phyloP scores from a whole-genome alignment of 1,140 invertebrate species.

The Cecropterus lyciades region DNA sequence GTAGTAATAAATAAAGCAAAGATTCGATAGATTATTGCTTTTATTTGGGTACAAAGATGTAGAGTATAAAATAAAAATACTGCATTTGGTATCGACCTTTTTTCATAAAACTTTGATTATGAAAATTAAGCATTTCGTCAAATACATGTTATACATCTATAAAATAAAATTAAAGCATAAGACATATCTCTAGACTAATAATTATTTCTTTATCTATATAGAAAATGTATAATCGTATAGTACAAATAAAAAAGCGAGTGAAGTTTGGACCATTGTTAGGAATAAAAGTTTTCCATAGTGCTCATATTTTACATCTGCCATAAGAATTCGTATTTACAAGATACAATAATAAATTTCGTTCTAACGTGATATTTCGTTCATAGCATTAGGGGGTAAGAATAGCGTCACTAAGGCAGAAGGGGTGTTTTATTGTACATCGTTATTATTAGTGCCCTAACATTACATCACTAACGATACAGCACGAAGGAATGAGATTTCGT shows the following conservation, averaged over 20 bases:
- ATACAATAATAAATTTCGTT: constrained; percentile 63
- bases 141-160: constrained; percentile 79
- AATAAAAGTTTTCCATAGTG: constrained; percentile 82
- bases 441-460: constrained; percentile 66
- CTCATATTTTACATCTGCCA: constrained; percentile 73
- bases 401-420: constrained; percentile 80
- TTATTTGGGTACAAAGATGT: constrained; percentile 83
- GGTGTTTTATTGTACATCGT: constrained; percentile 79
- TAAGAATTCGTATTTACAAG: constrained; percentile 80
- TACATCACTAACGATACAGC: constrained; percentile 56
- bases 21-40: constrained; percentile 72
- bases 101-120: constrained; percentile 79
- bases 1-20: constrained; percentile 40
- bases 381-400: constrained; percentile 75
- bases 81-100: constrained; percentile 82
- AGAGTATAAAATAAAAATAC: constrained; percentile 84
- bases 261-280: constrained; percentile 83
- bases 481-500: constrained; percentile 47
- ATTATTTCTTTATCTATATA: constrained; percentile 81
- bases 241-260: constrained; percentile 82
- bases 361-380: constrained; percentile 64
- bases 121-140: constrained; percentile 81
- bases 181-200: constrained; percentile 73
- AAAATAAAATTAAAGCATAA: constrained; percentile 80
- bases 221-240: constrained; percentile 81